Conservation (phyloP, 2,888 invertebrate genomes). For the Papilio elwesi region DNA sequence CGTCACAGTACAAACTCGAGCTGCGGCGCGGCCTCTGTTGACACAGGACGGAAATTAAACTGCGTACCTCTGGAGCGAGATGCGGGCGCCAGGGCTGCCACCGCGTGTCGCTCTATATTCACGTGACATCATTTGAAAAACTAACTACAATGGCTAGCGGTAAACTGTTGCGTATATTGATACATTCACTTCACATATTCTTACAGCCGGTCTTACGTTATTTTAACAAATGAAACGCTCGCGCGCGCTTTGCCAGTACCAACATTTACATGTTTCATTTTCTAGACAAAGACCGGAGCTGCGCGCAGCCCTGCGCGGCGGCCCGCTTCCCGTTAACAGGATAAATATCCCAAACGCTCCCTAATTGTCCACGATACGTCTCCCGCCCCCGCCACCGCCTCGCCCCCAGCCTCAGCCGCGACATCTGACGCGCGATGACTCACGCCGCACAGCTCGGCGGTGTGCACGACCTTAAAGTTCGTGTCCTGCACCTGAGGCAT, state of each 20-base stretch:
- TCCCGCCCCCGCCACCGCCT: constrained; percentile 42
- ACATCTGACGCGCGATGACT: constrained; percentile 43
- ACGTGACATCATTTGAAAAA: no score
- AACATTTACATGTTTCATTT: background rate
- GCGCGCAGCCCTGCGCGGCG: constrained; percentile 45
- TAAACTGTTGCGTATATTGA: no score
- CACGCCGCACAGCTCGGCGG: background rate
- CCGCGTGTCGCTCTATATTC: background rate
- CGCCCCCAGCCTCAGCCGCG: constrained; percentile 40
- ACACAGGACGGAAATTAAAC: constrained; percentile 54
- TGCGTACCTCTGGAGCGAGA: constrained; percentile 51
- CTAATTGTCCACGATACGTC: constrained; percentile 47
- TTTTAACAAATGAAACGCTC: no score
- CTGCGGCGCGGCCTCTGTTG: constrained; percentile 43
- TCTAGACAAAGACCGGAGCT: no score
- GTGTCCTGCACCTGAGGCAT: background rate
- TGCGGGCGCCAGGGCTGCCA: constrained; percentile 51
- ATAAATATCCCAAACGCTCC: constrained; percentile 54
- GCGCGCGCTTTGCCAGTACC: no score
- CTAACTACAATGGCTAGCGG: no score
- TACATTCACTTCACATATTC: no score
- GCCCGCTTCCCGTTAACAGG: constrained; percentile 46
- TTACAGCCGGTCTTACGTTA: no score
- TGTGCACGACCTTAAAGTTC: background rate
- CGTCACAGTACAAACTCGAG: constrained; percentile 1